Evolutionary conservation across 92 coral and sea anemone genomes (phyloP), one percentile per base, ranked within the genome.

Genomic region (Epizoanthus fatuus): DNA sequence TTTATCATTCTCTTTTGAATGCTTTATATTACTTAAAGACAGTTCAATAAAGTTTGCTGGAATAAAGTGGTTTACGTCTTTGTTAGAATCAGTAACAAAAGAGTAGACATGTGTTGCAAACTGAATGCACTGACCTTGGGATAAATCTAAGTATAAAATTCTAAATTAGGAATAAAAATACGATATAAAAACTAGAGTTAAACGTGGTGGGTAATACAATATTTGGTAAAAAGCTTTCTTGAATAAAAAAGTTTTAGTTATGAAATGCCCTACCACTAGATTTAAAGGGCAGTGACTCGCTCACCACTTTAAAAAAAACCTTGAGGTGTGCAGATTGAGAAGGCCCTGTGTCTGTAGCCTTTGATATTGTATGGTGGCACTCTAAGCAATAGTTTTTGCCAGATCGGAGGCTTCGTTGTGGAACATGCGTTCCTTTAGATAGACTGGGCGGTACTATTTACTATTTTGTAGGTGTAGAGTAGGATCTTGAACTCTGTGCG

Each of bases 101-200:
- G n/a, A 65, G 19, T 62, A 75, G 7, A 63, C 20, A 40, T 65
- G 57, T 5, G 54, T 75, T 14, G 64, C 76, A 20, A 85, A 56
- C 58, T 75, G 65, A 16, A 85, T 59, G 17, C 89, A 59, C 32
- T 85, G 89, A 3, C n/a, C 20, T 6, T 42, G 29, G 7, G 89
- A 37, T n/a, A n/a, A n/a, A n/a, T n/a, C n/a, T n/a, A n/a, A n/a
- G n/a, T n/a, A n/a, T n/a, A n/a, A n/a, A n/a, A n/a, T n/a, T n/a
- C n/a, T n/a, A n/a, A n/a, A n/a, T n/a, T n/a, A n/a, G 32, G 32
- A 29, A 29, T 29, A 29, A 29, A 29, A 29, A 29, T 29, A 29
- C 32, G 32, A 29, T 29, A 29, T 29, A 29, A 29, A n/a, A 29
- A 29, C 32, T 29, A 29, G 32, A 29, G 32, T 29, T 29, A 29